Base-by-base conservation (phyloP, 2,113 vertebrate species). In the Stictonetta naevosa region DNA sequence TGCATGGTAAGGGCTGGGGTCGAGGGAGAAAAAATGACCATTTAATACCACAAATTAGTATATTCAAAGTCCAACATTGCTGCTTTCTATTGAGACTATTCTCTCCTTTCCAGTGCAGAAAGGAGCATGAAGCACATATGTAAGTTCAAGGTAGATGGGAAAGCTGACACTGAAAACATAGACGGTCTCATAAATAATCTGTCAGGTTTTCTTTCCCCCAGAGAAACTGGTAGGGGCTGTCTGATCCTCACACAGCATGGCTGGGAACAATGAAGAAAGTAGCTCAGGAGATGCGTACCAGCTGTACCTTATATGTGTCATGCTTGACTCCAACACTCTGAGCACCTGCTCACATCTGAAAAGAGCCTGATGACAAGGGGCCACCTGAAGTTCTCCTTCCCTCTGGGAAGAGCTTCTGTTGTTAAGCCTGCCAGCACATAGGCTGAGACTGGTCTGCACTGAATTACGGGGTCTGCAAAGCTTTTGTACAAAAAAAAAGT, bases 241-340 rank as follows among this genome's bases (percentile, higher is more conserved):
- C 21, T 63, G 58, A 80, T 53, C 22, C 48, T 76, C 53, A 21
- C n/a, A 40, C 17, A 74, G 64, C 73, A 59, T 6, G 26, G 13
- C 4, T 68, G 22, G 0, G 0, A 87, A 79, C 25, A 52, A 44
- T 14, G 25, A 52, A 48, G 22, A 25, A 38, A 84, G 31, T 11
- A 38, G 55, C 31, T 53, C 60, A 48, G 75, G 59, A 59, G 60
- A 56, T 23, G 25, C 0, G 3, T 11, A 33, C 6, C 46, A 25
- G 3, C 22, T 21, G 16, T 20, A 31, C 22, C 18, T 25, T 40
- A 50, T 53, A 38, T 44, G n/a, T 23, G 34, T 0, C 0, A 23
- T 23, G n/a, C 19, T 55, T 31, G 53, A 22, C 17, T 8, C 11
- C 5, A 38, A 40, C 22, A 56, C 22, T 0, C 0, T 14, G 50